Evolutionary conservation across 2,888 invertebrate genomes (phyloP).

Genomic region (Callyntrura guangdongensis): DNA sequence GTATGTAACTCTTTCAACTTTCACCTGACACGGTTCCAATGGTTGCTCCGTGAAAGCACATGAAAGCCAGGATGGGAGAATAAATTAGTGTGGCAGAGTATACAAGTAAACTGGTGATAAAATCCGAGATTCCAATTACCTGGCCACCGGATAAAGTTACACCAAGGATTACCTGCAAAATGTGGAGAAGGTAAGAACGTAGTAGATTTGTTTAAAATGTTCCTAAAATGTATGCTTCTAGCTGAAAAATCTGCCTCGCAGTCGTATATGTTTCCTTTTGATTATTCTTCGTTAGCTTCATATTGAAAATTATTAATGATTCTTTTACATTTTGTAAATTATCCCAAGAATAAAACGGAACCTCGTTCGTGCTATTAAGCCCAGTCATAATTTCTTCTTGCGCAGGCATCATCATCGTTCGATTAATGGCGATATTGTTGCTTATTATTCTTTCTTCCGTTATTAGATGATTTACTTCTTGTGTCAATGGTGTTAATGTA

Average conservation of each 20-base stretch:
- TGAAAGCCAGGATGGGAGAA: slow-evolving; percentile 85
- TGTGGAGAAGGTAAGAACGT: no score
- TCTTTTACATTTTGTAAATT: slow-evolving; percentile 50
- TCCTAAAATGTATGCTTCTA: no score
- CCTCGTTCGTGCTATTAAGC: background rate
- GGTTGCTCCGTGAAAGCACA: slow-evolving; percentile 48
- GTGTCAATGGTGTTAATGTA: no score
- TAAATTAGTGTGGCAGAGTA: slow-evolving; percentile 86
- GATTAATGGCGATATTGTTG: background rate
- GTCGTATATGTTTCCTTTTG: no score
- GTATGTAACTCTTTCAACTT: no score
- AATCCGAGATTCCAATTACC: slow-evolving; percentile 86
- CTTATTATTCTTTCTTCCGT: background rate
- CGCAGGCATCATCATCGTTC: background rate
- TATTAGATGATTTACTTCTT: background rate
- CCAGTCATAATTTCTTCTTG: background rate
- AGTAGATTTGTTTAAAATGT: no score
- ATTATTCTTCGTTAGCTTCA: no score
- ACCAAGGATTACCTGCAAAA: slow-evolving; percentile 86
- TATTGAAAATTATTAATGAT: background rate
- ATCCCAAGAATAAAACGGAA: slow-evolving; percentile 38
- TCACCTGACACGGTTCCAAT: slow-evolving; percentile 49
- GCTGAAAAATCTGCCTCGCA: no score
- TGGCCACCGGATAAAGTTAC: slow-evolving; percentile 86
- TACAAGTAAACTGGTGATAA: slow-evolving; percentile 86